Conservation (phyloP, 2,888 invertebrate genomes). For the Cheilosia scutellata region DNA sequence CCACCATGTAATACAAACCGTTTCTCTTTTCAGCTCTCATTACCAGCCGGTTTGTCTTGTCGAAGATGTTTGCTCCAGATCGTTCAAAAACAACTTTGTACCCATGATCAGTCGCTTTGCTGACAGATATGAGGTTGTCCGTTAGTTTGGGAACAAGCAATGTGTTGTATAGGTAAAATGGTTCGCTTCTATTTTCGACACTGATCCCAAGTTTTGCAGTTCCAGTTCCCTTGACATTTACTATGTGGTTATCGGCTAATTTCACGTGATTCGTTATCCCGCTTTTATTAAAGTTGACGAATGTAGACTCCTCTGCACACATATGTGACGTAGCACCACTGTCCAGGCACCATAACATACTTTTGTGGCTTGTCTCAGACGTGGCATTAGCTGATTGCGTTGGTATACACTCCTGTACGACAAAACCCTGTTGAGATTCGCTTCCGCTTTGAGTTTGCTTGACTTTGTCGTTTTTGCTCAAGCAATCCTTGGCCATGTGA, state of each 20-base stretch:
- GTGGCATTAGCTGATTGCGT: conserved; percentile 1
- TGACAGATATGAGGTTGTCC: too few species aligned
- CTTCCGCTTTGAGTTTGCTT: background rate
- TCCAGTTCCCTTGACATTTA: background rate
- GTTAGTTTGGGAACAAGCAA: too few species aligned
- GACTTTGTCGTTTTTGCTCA: conserved; percentile 10
- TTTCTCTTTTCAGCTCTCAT: too few species aligned
- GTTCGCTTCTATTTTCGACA: conserved; percentile 4
- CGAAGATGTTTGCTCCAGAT: too few species aligned
- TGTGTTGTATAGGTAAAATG: too few species aligned
- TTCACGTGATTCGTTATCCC: background rate
- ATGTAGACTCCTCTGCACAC: conserved; percentile 13
- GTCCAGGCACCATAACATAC: conserved; percentile 5
- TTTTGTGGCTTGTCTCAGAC: conserved; percentile 6
- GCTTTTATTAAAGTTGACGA: background rate
- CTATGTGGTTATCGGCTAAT: background rate
- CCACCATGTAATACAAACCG: too few species aligned
- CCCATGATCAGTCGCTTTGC: too few species aligned
- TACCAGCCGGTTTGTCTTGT: too few species aligned
- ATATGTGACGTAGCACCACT: conserved; percentile 27
- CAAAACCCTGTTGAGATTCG: background rate
- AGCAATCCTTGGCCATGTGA: conserved; percentile 33
- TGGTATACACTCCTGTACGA: conserved; percentile 11
- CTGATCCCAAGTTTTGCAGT: background rate
- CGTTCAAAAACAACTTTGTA: too few species aligned